Conservation (phyloP, 1,140 invertebrate genomes). For the Tenebrio molitor region DNA sequence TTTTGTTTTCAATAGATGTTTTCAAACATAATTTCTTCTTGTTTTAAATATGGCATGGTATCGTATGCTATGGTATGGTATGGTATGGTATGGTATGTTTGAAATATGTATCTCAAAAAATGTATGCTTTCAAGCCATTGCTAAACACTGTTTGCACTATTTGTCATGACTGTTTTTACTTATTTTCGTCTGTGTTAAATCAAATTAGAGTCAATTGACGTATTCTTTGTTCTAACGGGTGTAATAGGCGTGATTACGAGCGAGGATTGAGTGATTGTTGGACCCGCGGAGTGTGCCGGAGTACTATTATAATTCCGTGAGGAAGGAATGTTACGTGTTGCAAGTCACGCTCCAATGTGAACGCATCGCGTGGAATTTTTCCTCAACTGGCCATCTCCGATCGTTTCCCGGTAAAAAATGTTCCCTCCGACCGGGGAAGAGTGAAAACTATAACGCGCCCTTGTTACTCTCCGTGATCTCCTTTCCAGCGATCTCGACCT, state of each 20-base stretch:
- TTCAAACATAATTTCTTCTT: too few relatives aligned
- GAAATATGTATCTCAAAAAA: too few relatives aligned
- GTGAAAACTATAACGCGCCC: constrained; percentile 48
- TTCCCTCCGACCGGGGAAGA: constrained; percentile 17
- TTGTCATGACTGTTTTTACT: too few relatives aligned
- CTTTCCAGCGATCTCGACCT: constrained; percentile 46
- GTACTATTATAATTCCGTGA: constrained; percentile 15
- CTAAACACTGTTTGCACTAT: too few relatives aligned
- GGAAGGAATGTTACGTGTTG: constrained; percentile 27
- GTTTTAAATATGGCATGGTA: too few relatives aligned
- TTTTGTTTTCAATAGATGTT: too few relatives aligned
- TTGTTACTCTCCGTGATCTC: constrained; percentile 46
- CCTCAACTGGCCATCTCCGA: not conserved
- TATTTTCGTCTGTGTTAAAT: too few relatives aligned
- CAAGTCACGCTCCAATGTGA: constrained; percentile 30
- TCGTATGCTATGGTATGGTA: too few relatives aligned
- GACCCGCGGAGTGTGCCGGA: constrained; percentile 2
- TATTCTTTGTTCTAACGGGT: constrained; percentile 2
- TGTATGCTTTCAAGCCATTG: too few relatives aligned
- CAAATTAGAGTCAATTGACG: too few relatives aligned
- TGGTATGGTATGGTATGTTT: too few relatives aligned
- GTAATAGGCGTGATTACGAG: not conserved
- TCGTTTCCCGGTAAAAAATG: not conserved
- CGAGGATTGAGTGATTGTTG: not conserved
- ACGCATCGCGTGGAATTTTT: constrained; percentile 31